phyloP scores from a whole-genome alignment of 2,888 invertebrate genomes.

The Punctoribates punctum region DNA sequence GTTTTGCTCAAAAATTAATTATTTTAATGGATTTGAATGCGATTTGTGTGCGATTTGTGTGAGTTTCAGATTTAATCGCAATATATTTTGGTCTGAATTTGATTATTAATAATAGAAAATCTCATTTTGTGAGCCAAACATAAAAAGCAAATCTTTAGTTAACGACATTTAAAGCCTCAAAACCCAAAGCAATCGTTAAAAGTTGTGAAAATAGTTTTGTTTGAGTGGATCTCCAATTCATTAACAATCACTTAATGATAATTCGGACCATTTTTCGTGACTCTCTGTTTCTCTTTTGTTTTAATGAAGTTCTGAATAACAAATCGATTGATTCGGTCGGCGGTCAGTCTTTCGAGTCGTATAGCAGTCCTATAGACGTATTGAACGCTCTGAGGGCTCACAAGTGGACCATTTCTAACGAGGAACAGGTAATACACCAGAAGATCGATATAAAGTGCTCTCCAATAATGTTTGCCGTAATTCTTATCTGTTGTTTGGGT shows the following conservation, averaged over 20 bases:
- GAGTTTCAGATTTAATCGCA: too few species aligned
- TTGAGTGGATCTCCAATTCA: background rate
- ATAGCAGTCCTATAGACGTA: conserved; percentile 61
- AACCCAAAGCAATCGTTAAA: conserved; percentile 27
- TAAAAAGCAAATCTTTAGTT: background rate
- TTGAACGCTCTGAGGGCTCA: conserved; percentile 69
- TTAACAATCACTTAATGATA: background rate
- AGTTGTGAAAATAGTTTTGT: conserved; percentile 5
- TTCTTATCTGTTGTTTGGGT: conserved; percentile 2
- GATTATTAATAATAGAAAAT: background rate
- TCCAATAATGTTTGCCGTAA: background rate
- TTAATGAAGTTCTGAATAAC: conserved; percentile 1
- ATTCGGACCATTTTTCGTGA: conserved; percentile 6
- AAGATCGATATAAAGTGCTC: background rate
- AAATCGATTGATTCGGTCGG: background rate
- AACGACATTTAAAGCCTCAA: background rate
- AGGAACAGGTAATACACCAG: conserved; percentile 60
- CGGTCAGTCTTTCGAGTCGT: background rate
- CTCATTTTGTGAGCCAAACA: background rate
- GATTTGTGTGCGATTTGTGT: too few species aligned
- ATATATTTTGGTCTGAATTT: background rate
- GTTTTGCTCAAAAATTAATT: background rate
- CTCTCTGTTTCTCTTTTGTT: background rate
- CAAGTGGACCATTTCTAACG: conserved; percentile 81
- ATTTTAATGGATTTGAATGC: background rate